A percentile compares a stretch with the other conserved stretches of the same genome.
phyloP scores from a whole-genome alignment of 2,888 invertebrate species.

The Pristionchus fissidentatus region DNA sequence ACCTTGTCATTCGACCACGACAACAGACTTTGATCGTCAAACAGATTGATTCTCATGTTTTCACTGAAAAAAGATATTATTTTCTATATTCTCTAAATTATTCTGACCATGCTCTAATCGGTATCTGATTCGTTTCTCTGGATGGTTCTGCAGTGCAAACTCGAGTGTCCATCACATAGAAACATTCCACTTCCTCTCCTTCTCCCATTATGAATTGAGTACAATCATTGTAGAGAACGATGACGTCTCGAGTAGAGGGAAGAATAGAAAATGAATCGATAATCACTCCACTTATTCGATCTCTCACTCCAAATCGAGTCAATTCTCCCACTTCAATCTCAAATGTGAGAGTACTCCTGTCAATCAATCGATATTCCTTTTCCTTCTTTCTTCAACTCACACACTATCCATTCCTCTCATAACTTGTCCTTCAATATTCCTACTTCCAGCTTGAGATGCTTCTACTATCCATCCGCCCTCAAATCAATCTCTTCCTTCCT shows the following conservation, averaged over 20 bases:
- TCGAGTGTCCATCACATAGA: background rate
- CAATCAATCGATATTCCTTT: background rate
- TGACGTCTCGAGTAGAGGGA: background rate
- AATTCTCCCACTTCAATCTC: background rate
- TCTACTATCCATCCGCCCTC: slow-evolving; percentile 12
- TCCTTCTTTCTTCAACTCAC: background rate
- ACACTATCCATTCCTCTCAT: background rate
- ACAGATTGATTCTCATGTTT: background rate
- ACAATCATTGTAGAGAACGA: slow-evolving; percentile 30
- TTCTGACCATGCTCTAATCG: background rate
- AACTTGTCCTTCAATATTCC: background rate
- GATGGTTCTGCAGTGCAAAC: slow-evolving; percentile 29
- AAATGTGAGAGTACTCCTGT: background rate
- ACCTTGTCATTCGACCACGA: background rate
- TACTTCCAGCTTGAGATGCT: slow-evolving; percentile 20
- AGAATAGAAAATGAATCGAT: slow-evolving; percentile 13
- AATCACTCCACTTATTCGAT: background rate
- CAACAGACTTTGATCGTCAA: background rate
- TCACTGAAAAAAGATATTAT: too few relatives aligned
- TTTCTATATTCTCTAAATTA: too few relatives aligned
- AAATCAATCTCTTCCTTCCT: too few relatives aligned
- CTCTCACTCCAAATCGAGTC: background rate
- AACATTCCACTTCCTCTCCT: background rate
- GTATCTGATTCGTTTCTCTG: background rate
- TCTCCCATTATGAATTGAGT: slow-evolving; percentile 25